Conservation (phyloP, 2,888 invertebrate species). For the Diogma glabrata region DNA sequence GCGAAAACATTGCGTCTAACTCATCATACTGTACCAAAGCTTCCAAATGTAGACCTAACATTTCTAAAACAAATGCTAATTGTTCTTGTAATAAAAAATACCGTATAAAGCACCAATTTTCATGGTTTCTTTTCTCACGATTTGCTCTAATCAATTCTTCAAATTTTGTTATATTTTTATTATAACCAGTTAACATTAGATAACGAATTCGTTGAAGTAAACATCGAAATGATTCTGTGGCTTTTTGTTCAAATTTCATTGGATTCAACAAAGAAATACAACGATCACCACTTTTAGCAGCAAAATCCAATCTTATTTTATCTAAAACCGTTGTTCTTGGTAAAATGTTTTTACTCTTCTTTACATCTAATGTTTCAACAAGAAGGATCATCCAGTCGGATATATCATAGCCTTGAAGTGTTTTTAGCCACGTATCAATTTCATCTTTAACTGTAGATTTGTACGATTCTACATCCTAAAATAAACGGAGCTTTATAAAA, state of each 20-base stretch:
- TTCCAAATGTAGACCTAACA: constrained; percentile 86
- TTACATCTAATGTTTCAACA: constrained; percentile 84
- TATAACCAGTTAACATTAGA: constrained; percentile 75
- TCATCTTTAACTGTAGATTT: constrained; percentile 80
- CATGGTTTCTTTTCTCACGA: constrained; percentile 79
- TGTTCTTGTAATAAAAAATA: constrained; percentile 94
- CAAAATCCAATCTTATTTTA: constrained; percentile 89
- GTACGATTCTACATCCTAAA: constrained; percentile 84
- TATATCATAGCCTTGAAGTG: constrained; percentile 59
- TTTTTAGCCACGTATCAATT: constrained; percentile 77
- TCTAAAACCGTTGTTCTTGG: constrained; percentile 88
- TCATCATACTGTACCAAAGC: constrained; percentile 95
- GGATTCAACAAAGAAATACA: constrained; percentile 88
- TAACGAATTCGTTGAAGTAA: constrained; percentile 72
- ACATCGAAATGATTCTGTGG: constrained; percentile 82
- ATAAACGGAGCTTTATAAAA: too few relatives aligned
- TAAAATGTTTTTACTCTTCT: constrained; percentile 81
- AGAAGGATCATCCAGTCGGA: constrained; percentile 89
- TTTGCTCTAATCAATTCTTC: constrained; percentile 85
- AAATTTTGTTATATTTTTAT: constrained; percentile 70
- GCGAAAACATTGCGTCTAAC: constrained; percentile 90
- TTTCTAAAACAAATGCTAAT: constrained; percentile 87
- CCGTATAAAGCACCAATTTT: constrained; percentile 87
- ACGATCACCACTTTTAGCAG: constrained; percentile 74
- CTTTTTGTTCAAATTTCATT: constrained; percentile 75